Conservation (phyloP, 2,888 invertebrate genomes). For the Danaus chrysippus region DNA sequence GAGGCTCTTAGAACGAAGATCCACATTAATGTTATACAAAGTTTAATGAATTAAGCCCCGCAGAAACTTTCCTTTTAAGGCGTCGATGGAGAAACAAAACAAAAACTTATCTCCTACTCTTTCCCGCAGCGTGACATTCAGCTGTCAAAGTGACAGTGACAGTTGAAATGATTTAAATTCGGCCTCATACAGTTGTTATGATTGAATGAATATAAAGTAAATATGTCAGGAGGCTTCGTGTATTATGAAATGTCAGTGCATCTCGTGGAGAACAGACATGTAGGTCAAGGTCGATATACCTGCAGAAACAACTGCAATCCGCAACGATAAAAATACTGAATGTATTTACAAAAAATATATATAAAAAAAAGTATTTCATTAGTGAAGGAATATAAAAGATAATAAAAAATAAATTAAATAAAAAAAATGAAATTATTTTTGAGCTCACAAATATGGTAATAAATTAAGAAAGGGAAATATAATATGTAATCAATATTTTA, state of each 20-base stretch:
- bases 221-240: slow-evolving; percentile 18
- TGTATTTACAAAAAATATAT: not conserved
- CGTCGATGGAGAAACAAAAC: not conserved
- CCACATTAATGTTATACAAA: slow-evolving; percentile 7
- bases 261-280: slow-evolving; percentile 27
- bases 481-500: not conserved
- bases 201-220: not conserved
- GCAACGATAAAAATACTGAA: slow-evolving; percentile 8
- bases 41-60: not conserved
- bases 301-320: slow-evolving; percentile 24
- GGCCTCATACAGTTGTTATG: not conserved
- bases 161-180: slow-evolving; percentile 22
- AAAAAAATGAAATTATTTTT: too few species aligned
- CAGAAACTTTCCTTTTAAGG: not conserved
- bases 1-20: too few species aligned
- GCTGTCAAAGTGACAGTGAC: slow-evolving; percentile 53
- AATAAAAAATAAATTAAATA: too few species aligned
- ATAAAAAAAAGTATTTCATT: too few species aligned
- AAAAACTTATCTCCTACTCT: slow-evolving; percentile 9
- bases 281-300: slow-evolving; percentile 38
- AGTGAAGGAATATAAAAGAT: too few species aligned
- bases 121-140: slow-evolving; percentile 18
- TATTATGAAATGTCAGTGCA: slow-evolving; percentile 27
- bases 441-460: too few species aligned
- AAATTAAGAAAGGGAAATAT: not conserved